Conservation (phyloP, 2,888 invertebrate species). For the Micoletzkya japonica region DNA sequence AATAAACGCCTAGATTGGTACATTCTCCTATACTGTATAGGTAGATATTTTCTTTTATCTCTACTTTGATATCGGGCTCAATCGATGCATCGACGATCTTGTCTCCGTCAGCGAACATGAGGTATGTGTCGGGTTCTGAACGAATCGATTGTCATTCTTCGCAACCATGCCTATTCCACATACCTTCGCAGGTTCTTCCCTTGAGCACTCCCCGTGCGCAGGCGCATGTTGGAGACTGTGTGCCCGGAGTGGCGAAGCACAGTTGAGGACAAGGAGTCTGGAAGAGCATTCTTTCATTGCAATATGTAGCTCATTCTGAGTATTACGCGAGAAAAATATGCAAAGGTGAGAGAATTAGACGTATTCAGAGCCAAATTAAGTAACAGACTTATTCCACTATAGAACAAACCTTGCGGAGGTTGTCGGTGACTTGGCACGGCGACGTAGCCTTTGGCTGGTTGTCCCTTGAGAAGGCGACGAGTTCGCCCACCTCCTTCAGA, state of each 20-base stretch:
- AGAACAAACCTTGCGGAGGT: conserved; percentile 47
- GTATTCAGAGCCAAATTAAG: not conserved
- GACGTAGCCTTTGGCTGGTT: conserved; percentile 75
- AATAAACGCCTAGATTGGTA: no score
- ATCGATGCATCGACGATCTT: conserved; percentile 89
- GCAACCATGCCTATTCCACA: not conserved
- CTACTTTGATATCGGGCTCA: conserved; percentile 69
- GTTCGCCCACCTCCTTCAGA: conserved; percentile 80
- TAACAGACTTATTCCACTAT: not conserved
- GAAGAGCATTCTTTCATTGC: not conserved
- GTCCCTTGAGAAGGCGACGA: conserved; percentile 84
- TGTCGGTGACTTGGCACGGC: conserved; percentile 63
- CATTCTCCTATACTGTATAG: no score
- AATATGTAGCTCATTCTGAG: not conserved
- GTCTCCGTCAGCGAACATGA: conserved; percentile 90
- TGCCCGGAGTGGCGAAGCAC: conserved; percentile 85
- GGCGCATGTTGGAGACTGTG: conserved; percentile 76
- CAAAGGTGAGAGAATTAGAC: not conserved
- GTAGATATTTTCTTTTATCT: conserved; percentile 20
- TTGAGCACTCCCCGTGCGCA: conserved; percentile 84
- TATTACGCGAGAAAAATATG: not conserved
- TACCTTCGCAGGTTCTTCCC: conserved; percentile 65
- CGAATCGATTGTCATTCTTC: not conserved
- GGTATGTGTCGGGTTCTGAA: conserved; percentile 79
- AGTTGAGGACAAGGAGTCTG: conserved; percentile 79